phyloP scores from a whole-genome alignment of 2,113 vertebrate species.

The Mus pahari region DNA sequence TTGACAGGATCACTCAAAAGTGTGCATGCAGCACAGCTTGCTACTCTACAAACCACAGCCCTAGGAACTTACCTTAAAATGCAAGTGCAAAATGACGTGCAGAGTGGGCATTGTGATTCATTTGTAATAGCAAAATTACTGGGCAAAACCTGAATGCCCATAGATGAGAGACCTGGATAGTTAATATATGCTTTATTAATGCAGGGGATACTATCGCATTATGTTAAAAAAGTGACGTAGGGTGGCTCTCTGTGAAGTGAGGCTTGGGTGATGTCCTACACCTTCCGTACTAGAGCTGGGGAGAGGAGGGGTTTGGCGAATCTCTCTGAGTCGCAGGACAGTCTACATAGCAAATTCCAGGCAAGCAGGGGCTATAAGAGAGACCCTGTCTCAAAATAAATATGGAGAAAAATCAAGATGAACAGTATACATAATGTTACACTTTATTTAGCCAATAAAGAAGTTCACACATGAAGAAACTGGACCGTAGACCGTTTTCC shows the following conservation, averaged over 20 bases:
- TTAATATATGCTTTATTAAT: conserved; percentile 13
- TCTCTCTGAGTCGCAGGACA: background rate
- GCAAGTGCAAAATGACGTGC: background rate
- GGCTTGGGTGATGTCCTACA: background rate
- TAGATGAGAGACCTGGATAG: conserved; percentile 23
- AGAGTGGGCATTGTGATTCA: background rate
- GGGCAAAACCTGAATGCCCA: conserved; percentile 31
- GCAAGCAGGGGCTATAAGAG: background rate
- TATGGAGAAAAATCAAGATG: background rate
- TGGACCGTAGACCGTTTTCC: background rate
- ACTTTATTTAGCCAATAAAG: background rate
- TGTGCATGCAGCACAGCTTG: background rate
- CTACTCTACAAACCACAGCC: background rate
- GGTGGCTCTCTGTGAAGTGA: background rate
- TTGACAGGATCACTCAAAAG: conserved; percentile 26
- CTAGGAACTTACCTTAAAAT: conserved; percentile 31
- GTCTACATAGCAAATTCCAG: background rate
- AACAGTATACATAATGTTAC: background rate
- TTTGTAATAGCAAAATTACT: conserved; percentile 37
- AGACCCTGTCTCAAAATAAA: background rate
- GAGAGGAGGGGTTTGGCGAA: background rate
- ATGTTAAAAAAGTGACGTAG: background rate
- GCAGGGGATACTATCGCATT: background rate
- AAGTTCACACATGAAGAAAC: background rate
- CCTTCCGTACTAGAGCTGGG: background rate